Evolutionary conservation across 2,888 invertebrate species (phyloP).

Genomic region (Apodemia duryi): DNA sequence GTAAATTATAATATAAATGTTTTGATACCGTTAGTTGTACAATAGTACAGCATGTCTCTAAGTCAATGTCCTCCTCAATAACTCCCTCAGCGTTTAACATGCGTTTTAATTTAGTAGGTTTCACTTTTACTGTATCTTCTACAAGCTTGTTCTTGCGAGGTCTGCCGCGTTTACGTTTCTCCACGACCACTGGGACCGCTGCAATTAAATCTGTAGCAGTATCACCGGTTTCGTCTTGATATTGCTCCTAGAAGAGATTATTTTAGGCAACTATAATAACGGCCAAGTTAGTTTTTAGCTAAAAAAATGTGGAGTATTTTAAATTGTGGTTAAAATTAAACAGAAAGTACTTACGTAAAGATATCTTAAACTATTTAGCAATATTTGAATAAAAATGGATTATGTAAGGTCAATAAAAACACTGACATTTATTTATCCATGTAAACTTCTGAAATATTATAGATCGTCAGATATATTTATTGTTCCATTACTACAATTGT

Average conservation of each 20-base stretch:
- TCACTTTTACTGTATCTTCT: slow-evolving; percentile 20
- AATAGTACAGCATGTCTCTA: slow-evolving; percentile 37
- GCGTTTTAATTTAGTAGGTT: slow-evolving; percentile 32
- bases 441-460: too few species aligned
- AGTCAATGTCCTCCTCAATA: slow-evolving; percentile 40
- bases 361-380: too few species aligned
- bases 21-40: slow-evolving; percentile 27
- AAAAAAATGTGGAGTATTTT: too few species aligned
- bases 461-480: too few species aligned
- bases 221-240: slow-evolving; percentile 8
- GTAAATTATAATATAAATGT: too few species aligned
- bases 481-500: too few species aligned
- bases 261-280: not conserved
- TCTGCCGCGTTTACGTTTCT: slow-evolving; percentile 40
- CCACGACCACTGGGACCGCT: slow-evolving; percentile 20
- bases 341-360: too few species aligned
- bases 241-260: not conserved
- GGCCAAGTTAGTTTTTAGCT: too few species aligned
- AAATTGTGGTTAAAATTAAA: too few species aligned
- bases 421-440: too few species aligned
- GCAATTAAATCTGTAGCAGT: slow-evolving; percentile 1
- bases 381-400: too few species aligned
- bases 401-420: too few species aligned
- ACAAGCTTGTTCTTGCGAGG: slow-evolving; percentile 34
- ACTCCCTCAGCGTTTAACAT: slow-evolving; percentile 46